Percentiles rank a stretch among this genome's conserved stretches.
Conservation (phyloP, 2,113 vertebrate species). For the Sander vitreus region DNA sequence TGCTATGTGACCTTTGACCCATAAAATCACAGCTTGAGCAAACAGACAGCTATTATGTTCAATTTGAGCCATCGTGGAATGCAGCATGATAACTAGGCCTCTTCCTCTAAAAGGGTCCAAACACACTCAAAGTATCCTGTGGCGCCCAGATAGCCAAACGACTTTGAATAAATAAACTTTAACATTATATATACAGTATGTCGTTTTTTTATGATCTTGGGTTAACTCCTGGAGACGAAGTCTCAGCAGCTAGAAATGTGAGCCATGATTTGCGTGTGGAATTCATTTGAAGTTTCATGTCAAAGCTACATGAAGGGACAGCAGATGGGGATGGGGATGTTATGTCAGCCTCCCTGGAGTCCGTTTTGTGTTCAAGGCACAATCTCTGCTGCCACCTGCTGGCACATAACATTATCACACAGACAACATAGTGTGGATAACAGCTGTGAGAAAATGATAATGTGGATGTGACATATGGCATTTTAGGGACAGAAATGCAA, state of each 20-base stretch:
- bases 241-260: background rate
- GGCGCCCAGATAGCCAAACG: background rate
- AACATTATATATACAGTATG: background rate
- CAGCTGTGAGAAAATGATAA: background rate
- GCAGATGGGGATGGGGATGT: conserved; percentile 58
- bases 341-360: conserved; percentile 41
- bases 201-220: background rate
- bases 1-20: conserved; percentile 21
- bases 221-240: background rate
- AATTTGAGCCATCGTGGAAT: background rate
- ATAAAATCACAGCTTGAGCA: conserved; percentile 21
- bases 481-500: background rate
- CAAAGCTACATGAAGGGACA: conserved; percentile 14
- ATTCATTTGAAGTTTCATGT: conserved; percentile 40
- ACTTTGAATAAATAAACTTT: background rate
- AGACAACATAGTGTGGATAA: background rate
- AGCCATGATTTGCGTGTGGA: conserved; percentile 9
- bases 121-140: background rate
- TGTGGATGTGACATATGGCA: background rate
- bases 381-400: conserved; percentile 76
- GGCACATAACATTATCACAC: conserved; percentile 15
- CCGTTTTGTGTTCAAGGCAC: background rate
- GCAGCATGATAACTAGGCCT: conserved; percentile 4
- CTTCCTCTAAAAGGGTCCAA: background rate
- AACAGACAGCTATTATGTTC: conserved; percentile 11